Base-by-base conservation (phyloP, 2,113 vertebrate genomes). In the Thymallus thymallus region DNA sequence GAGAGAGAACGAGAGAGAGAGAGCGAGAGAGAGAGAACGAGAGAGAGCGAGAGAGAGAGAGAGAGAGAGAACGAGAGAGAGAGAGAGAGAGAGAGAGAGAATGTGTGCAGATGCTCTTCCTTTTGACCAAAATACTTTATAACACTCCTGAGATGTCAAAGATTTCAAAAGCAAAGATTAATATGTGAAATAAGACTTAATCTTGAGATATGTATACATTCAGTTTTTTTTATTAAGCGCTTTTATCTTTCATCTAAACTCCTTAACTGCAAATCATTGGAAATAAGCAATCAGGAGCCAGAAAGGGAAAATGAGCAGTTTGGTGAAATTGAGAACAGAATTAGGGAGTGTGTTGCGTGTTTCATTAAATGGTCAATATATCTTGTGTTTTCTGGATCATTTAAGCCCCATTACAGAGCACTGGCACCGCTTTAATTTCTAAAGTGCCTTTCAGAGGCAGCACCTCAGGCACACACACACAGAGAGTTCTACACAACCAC, bases 341-440 rank as follows among this genome's bases (percentile, higher is more conserved):
- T 89, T 91, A 90, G 85, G 76, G 77, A 79, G 81, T 89, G 80
- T 80, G 89, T 75, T 73, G 71, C 84, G 77, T 81, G 82, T 93
- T 93, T 93, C 92, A 93, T 92, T 93, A 93, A 93, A 93, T 92
- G 92, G 90, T 92, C 92, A 92, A 93, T 93, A 92, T 88, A 93
- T 93, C 90, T 93, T 93, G 89, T 90, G 90, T 93, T 93, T 94
- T 94, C 92, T 93, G 93, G 90, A 90, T 93, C 93, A 94, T 94
- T 93, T 93, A 92, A 92, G 91, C 90, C 93, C 92, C 92, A 93
- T 93, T 93, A 93, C 91, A 92, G 91, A 88, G 87, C 91, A 92
- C 88, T 88, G 82, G 87, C 89, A 91, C 76, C 77, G 87, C 89
- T 93, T 92, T 94, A 92, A 94, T 94, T 93, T 93, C 91, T 91